These are phyloP conservation scores for Dermatophagoides farinae DNA, from an alignment of 1,140 invertebrate genomes.

Conservation along the genomic window DNA sequence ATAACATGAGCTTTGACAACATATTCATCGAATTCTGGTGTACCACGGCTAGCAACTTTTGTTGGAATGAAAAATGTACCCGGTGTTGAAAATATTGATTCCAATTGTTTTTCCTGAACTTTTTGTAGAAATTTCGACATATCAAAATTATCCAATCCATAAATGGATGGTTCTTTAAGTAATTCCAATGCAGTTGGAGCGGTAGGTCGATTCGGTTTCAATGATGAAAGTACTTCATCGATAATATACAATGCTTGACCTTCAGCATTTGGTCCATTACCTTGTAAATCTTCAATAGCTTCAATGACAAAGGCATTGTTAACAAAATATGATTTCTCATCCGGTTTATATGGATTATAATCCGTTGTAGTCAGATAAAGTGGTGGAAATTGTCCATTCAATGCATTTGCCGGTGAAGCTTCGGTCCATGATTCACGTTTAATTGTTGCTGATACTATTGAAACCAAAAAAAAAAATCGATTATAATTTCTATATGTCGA, in stretches of 20 bases:
- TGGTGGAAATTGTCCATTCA: not conserved
- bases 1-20: conserved; percentile 80
- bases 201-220: not conserved
- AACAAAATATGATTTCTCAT: conserved; percentile 8
- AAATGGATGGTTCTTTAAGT: conserved; percentile 11
- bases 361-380: not conserved
- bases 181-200: conserved; percentile 11
- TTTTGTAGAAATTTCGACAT: conserved; percentile 35
- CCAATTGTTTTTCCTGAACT: conserved; percentile 43
- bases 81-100: conserved; percentile 47
- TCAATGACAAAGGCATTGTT: conserved; percentile 17
- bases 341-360: not conserved
- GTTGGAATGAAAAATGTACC: conserved; percentile 75
- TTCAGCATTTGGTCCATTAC: conserved; percentile 5
- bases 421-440: not conserved
- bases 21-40: conserved; percentile 29
- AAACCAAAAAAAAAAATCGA: not conserved
- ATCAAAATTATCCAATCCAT: conserved; percentile 1
- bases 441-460: not conserved
- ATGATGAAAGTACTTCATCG: conserved; percentile 17
- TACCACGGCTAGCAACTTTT: not conserved
- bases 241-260: conserved; percentile 17
- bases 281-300: not conserved
- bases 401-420: not conserved
- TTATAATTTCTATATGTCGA: not conserved